phyloP scores from a whole-genome alignment of 2,113 vertebrate genomes.

The Nycticryphes semicollaris region DNA sequence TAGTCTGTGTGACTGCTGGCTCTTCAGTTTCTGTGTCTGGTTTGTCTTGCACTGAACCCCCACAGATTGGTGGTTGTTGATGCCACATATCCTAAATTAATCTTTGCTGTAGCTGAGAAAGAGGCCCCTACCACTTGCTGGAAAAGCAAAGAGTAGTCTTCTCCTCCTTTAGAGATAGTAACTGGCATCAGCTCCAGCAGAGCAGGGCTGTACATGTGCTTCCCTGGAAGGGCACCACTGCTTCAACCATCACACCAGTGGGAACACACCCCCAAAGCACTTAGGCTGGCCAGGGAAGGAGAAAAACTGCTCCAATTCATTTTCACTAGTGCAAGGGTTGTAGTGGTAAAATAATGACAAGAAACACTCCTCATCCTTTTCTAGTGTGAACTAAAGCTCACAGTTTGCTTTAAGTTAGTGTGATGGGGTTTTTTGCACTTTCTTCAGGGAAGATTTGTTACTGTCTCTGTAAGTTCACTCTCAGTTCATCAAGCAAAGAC shows the following conservation, averaged over 20 bases:
- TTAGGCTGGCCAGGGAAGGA: background rate
- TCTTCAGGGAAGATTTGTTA: background rate
- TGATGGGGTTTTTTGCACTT: background rate
- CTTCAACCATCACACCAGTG: background rate
- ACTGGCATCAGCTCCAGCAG: background rate
- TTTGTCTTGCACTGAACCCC: background rate
- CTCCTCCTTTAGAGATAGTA: background rate
- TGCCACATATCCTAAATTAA: rapidly evolving
- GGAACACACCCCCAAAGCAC: rapidly evolving
- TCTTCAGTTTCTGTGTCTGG: rapidly evolving
- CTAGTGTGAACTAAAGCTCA: background rate
- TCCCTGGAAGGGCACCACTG: background rate
- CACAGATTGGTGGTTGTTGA: rapidly evolving
- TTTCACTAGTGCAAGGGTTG: background rate
- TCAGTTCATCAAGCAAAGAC: background rate
- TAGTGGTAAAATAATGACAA: background rate
- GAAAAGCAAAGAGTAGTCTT: background rate
- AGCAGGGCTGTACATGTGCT: rapidly evolving
- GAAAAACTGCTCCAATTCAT: background rate
- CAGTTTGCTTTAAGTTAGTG: background rate
- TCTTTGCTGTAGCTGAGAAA: background rate
- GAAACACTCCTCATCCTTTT: background rate
- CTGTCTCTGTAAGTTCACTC: background rate
- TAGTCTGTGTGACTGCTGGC: background rate
- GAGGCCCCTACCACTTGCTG: background rate